phyloP scores from a whole-genome alignment of 1,140 invertebrate species.

The Heterodera carotae region DNA sequence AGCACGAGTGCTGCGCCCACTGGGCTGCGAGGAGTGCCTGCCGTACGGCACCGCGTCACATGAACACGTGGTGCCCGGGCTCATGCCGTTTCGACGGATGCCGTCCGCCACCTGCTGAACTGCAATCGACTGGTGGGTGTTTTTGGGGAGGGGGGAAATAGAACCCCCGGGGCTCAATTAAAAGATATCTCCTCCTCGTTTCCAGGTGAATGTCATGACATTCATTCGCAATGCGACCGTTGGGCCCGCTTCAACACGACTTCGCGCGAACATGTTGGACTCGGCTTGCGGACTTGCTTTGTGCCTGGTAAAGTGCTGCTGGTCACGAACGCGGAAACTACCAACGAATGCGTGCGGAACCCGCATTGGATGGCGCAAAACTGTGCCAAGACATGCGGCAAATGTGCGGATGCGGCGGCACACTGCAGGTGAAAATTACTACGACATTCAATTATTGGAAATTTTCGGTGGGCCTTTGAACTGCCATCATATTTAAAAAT shows the following conservation, averaged over 20 bases:
- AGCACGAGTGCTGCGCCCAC: background rate
- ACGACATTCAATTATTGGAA: too few relatives aligned
- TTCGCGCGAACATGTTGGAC: too few relatives aligned
- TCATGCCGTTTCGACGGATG: background rate
- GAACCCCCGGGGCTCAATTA: background rate
- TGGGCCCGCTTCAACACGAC: background rate
- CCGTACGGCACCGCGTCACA: background rate
- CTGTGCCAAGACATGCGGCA: background rate
- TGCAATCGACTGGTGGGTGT: too few relatives aligned
- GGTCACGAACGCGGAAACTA: too few relatives aligned
- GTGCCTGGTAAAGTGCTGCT: too few relatives aligned
- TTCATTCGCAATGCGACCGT: background rate
- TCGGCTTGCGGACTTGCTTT: too few relatives aligned
- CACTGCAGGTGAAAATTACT: background rate
- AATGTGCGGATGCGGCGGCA: background rate
- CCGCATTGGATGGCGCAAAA: constrained; percentile 2
- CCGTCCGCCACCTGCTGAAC: too few relatives aligned
- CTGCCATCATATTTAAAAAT: too few relatives aligned
- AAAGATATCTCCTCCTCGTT: too few relatives aligned
- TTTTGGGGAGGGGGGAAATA: too few relatives aligned
- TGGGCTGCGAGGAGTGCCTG: background rate
- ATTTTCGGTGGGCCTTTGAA: too few relatives aligned
- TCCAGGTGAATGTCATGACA: background rate
- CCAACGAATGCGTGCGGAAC: background rate
- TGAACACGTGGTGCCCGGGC: background rate